phyloP scores from a whole-genome alignment of 2,797 vertebrate species.

The Fringilla coelebs region DNA sequence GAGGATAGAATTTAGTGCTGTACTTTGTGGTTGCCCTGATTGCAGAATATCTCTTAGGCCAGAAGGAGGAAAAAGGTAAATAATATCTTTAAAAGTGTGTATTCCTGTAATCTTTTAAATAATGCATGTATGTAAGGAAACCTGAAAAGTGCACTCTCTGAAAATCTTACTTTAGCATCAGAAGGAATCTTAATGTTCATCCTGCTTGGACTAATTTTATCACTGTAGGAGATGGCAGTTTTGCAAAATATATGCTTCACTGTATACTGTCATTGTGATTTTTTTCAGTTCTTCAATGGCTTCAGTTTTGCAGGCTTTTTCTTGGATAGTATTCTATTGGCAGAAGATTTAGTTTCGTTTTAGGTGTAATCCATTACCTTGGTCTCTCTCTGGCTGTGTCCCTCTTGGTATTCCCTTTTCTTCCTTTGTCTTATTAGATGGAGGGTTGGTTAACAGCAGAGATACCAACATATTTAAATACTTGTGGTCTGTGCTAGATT shows the following conservation, averaged over 20 bases:
- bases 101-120: slow-evolving; percentile 47
- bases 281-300: slow-evolving; percentile 80
- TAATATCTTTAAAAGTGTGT: slow-evolving; percentile 5
- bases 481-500: neutral
- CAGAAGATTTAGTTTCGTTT: slow-evolving; percentile 76
- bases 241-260: neutral
- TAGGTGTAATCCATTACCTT: slow-evolving; percentile 63
- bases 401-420: neutral
- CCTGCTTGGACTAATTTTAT: slow-evolving; percentile 37
- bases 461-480: neutral
- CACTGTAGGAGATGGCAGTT: slow-evolving; percentile 15
- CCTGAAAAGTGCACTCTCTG: slow-evolving; percentile 3
- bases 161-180: slow-evolving; percentile 17
- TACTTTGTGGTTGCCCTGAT: slow-evolving; percentile 43
- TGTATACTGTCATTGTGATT: slow-evolving; percentile 59
- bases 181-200: slow-evolving; percentile 41
- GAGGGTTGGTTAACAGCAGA: slow-evolving; percentile 9
- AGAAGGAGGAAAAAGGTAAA: slow-evolving; percentile 36
- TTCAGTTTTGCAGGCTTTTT: slow-evolving; percentile 70
- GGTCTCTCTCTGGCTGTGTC: neutral
- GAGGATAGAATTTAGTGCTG: slow-evolving; percentile 41
- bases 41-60: slow-evolving; percentile 24
- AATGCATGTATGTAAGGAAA: slow-evolving; percentile 23
- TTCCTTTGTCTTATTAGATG: neutral
- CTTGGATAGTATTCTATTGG: slow-evolving; percentile 75